Base-by-base conservation (phyloP, 1,140 invertebrate genomes). In the Heliconius nattereri region DNA sequence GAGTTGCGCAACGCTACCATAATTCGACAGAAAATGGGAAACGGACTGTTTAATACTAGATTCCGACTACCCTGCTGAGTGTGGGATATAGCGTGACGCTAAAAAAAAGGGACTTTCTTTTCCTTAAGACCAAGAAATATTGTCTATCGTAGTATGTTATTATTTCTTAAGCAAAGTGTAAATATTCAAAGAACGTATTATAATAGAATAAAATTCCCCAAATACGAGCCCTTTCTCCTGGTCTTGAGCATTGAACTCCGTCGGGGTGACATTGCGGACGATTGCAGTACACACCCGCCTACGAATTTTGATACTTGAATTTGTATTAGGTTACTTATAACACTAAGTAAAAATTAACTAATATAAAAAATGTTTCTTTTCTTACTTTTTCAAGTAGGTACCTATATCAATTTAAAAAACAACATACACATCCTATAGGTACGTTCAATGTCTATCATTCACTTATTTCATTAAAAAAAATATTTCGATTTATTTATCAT, bases 191-290 rank as follows among this genome's bases (percentile, higher is more conserved):
- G 76, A 23, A 57, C 71, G 29, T 75, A 78, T 66, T 16, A 16
- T 75, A 75, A 82, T 84, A 82, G 85, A 90, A 90, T 87, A 89
- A 87, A 88, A 84, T 87, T 91, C 86, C 87, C 85, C 86, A 82
- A 87, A 84, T 84, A 81, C 80, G 83, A 89, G 86, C 86, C 90
- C 90, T 91, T 93, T 92, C 90, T 91, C 87, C 87, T 79, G 85
- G 84, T 83, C 85, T 86, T 83, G 85, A 84, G 79, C 85, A 84
- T 93, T 93, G 90, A 93, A 91, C 90, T 86, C 91, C 83, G 81
- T 74, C 87, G 85, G 88, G 91, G 92, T 93, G 92, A 93, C 92
- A 93, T 93, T 93, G 92, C 87, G 82, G 83, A 79, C 83, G 75
- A 73, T 80, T 80, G 78, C 82, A 76, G 80, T 81, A 73, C 60